Evolutionary conservation across 1,140 invertebrate species (phyloP), one percentile per base, ranked within the genome.

Genomic region (Heliconius melpomene): DNA sequence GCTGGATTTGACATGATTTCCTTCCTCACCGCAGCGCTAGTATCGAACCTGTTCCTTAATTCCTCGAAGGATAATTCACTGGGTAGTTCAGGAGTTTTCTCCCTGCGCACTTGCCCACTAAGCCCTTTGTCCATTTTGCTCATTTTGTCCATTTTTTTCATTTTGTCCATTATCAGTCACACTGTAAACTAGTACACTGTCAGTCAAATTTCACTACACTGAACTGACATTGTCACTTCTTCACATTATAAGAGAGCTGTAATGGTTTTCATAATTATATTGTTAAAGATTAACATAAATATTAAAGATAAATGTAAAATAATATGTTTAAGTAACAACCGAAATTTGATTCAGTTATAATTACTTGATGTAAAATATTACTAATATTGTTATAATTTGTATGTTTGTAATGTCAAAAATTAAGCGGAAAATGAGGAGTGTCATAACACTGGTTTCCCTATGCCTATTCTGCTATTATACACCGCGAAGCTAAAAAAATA

Each of bases 1-100:
- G 92, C 86, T 7, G 93, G 92, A 72, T 91, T 92, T 85, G 91
- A 89, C 71, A 89, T 85, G 80, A 93, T 92, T 84, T 93, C 92
- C 75, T 88, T 84, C 52, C 86, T 86, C 79, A 82, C 86, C 88
- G 88, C 83, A 88, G 92, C 90, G 90, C 90, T 91, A 86, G 88
- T 91, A 80, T 94, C 92, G 84, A 93, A 94, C 72, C 87, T 83
- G 40, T 91, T 91, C 50, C 91, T 85, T 87, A 93, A 88, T 87
- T 93, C 93, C 84, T 93, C 91, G 80, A 93, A 90, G 78, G 93
- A 91, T 72, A 89, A 74, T 60, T 91, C 91, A 75, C 86, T 83
- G 75, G 88, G 87, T 77, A 86, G 80, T 80, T 93, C 92, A 72
- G 89, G 88, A 46, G 91, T 85, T 74, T 83, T 80, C 79, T 92